Conservation (phyloP, 2,797 vertebrate genomes). For the Liasis olivaceus region DNA sequence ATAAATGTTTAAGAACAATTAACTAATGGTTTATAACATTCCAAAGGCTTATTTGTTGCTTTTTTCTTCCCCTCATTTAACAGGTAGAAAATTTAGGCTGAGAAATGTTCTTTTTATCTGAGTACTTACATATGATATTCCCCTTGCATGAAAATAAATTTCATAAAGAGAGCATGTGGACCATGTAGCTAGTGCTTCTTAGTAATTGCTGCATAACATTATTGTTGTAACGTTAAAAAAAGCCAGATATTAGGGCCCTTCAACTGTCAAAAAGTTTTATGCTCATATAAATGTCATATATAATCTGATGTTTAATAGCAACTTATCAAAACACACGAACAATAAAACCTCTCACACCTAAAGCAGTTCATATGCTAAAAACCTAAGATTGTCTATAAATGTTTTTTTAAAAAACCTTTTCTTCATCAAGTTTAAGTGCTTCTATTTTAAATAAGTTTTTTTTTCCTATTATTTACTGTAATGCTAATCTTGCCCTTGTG, state of each 20-base stretch:
- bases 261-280: not conserved
- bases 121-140: not conserved
- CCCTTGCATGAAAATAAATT: not conserved
- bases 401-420: not conserved
- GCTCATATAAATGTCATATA: not conserved
- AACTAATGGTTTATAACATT: not conserved
- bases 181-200: not conserved
- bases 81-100: not conserved
- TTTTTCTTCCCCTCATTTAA: not conserved
- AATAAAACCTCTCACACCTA: not conserved
- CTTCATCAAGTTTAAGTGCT: constrained; percentile 25
- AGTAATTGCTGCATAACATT: not conserved
- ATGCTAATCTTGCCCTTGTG: constrained; percentile 45
- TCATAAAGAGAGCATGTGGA: not conserved
- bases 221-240: not conserved
- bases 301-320: not conserved
- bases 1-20: not conserved
- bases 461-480: constrained; percentile 41
- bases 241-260: not conserved
- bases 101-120: not conserved
- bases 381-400: not conserved
- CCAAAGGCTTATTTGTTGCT: not conserved
- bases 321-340: not conserved
- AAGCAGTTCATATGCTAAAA: not conserved
- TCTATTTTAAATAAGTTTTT: constrained; percentile 50